Conservation (phyloP, 2,113 vertebrate genomes). For the Leptobrachium ailaonicum region DNA sequence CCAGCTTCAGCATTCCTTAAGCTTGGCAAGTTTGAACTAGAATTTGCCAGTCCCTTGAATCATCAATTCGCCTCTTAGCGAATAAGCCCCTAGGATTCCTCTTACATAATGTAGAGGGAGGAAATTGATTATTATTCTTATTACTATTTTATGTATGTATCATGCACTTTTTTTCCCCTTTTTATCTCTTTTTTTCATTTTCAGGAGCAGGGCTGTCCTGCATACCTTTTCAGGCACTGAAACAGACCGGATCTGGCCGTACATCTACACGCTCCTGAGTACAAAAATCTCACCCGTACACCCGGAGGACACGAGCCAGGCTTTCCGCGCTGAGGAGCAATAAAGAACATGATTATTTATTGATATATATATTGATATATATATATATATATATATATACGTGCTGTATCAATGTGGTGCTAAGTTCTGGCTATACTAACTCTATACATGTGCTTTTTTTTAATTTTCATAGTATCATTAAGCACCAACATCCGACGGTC, state of each 20-base stretch:
- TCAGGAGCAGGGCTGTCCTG: conserved; percentile 86
- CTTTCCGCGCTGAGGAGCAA: conserved; percentile 45
- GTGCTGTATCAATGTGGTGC: conserved; percentile 47
- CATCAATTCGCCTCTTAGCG: no score
- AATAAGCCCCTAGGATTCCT: no score
- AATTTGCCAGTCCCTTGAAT: no score
- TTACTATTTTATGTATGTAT: no score
- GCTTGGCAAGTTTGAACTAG: no score
- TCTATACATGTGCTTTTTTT: conserved; percentile 6
- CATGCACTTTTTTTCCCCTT: no score
- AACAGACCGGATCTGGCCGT: conserved; percentile 95
- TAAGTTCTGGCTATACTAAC: conserved; percentile 38
- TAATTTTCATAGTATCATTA: conserved; percentile 11
- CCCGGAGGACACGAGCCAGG: conserved; percentile 62
- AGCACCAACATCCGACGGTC: neutral
- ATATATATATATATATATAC: conserved; percentile 10
- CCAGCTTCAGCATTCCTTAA: no score
- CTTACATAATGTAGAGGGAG: no score
- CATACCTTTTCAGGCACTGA: conserved; percentile 94
- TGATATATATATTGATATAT: no score
- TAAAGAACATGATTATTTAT: conserved; percentile 21
- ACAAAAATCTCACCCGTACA: conserved; percentile 74
- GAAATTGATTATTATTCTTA: no score
- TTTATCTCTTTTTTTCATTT: conserved; percentile 37
- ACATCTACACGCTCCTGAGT: conserved; percentile 85